Evolutionary conservation across 2,888 invertebrate species (phyloP).

Genomic region (Synergus itoensis): DNA sequence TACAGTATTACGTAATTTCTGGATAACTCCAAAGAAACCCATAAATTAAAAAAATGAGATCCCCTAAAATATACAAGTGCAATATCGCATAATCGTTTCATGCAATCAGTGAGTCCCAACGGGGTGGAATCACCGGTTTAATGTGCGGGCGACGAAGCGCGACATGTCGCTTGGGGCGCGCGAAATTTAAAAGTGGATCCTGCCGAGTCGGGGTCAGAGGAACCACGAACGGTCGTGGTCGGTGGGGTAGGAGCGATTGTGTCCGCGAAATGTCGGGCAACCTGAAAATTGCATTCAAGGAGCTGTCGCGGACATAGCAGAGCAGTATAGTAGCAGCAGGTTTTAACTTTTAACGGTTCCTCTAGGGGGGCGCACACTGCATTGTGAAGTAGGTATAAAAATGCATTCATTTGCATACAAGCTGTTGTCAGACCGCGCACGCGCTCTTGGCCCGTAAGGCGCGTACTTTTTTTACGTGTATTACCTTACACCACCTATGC

Average conservation of each 20-base stretch:
- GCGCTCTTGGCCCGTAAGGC: conserved; percentile 48
- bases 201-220: conserved; percentile 18
- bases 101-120: conserved; percentile 1
- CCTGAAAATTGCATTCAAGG: conserved; percentile 61
- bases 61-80: background rate
- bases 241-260: conserved; percentile 33
- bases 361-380: conserved; percentile 57
- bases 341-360: conserved; percentile 77
- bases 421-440: conserved; percentile 68
- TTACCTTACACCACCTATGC: conserved; percentile 28
- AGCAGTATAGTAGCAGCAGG: conserved; percentile 64
- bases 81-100: background rate
- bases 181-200: conserved; percentile 12
- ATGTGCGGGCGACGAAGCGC: conserved; percentile 36
- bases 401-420: conserved; percentile 76
- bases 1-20: no score
- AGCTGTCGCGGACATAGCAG: conserved; percentile 42
- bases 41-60: no score
- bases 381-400: conserved; percentile 71
- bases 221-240: conserved; percentile 35
- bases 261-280: conserved; percentile 54
- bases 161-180: background rate
- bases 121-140: background rate
- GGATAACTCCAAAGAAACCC: no score
- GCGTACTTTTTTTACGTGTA: conserved; percentile 49